A percentile compares a stretch with the other conserved stretches of the same genome.
Conservation (phyloP, 2,113 vertebrate species). For the Pandion haliaetus region DNA sequence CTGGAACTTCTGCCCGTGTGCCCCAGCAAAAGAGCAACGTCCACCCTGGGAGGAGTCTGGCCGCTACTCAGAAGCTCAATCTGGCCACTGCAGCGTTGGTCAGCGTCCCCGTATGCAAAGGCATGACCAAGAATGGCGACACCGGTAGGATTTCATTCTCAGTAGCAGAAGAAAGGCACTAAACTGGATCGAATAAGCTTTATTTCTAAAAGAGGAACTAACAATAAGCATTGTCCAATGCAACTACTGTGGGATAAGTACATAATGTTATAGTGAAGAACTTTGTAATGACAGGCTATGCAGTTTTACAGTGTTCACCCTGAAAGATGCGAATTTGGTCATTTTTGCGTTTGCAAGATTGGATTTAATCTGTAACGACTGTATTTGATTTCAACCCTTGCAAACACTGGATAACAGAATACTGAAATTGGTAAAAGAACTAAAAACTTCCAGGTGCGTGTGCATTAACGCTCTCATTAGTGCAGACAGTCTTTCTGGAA, state of each 20-base stretch:
- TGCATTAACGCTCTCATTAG: background rate
- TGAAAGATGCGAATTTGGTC: background rate
- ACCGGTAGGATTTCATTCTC: background rate
- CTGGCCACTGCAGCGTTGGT: background rate
- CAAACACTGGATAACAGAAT: background rate
- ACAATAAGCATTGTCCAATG: too few species aligned
- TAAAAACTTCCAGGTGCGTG: background rate
- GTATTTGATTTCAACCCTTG: background rate
- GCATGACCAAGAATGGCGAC: background rate
- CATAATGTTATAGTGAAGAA: background rate
- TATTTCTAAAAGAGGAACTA: background rate
- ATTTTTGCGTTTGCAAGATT: background rate
- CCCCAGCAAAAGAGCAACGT: rapidly evolving
- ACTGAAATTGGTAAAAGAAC: background rate
- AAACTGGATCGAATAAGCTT: background rate
- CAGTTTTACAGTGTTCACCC: background rate
- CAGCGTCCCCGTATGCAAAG: background rate
- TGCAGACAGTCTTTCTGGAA: background rate
- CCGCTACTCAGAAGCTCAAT: background rate
- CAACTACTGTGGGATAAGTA: background rate
- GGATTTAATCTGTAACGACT: background rate
- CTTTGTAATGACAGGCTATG: background rate
- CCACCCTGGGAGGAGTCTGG: background rate
- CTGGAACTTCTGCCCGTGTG: background rate
- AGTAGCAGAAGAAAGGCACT: background rate